Base-by-base conservation (phyloP, 2,797 vertebrate genomes). In the Fistularia commersonii region DNA sequence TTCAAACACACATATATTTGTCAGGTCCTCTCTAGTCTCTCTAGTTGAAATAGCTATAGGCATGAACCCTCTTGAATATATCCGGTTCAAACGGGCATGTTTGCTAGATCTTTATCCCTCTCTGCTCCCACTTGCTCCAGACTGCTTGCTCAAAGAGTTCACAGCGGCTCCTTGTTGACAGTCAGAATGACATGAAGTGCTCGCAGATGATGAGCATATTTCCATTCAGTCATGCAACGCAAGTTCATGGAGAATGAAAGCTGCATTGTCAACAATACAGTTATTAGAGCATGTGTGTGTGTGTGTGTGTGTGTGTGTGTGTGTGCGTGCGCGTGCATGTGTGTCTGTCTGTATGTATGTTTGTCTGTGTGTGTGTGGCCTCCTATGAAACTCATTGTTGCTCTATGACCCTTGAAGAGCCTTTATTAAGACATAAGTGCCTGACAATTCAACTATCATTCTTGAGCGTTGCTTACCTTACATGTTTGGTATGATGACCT, bases 1-100 rank as follows among this genome's bases (percentile, higher is more conserved):
- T 71, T 87, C 80, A 89, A 90, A 88, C 83, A 89, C 56, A 60
- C 58, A 52, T 75, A 11, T 81, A 78, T 83, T 83, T 85, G 82
- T 76, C 69, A 67, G 62, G 57, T 71, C 66, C 36, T 47, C 72
- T 66, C 68, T 57, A 69, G 67, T 61, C 57, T 80, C 48, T 50
- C 47, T 0, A 49, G 65, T 79, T 83, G 82, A 86, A 86, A 83
- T 54, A 70, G 75, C 66, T 53, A 49, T 41, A 48, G 58, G 55
- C 69, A 55, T 57, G 41, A 71, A 64, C 64, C 68, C 58, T 6
- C 40, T 56, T 57, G 75, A 87, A 85, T 76, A 74, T 83, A 82
- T 88, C 87, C 79, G 77, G 85, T 77, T 87, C 80, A 84, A 84
- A 76, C 23, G 64, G 74, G 64, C 76, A 86, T 84, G 76, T 83